A percentile compares a stretch with the other conserved stretches of the same genome.
Conservation (phyloP, 2,888 invertebrate genomes). For the Brenthis daphne region DNA sequence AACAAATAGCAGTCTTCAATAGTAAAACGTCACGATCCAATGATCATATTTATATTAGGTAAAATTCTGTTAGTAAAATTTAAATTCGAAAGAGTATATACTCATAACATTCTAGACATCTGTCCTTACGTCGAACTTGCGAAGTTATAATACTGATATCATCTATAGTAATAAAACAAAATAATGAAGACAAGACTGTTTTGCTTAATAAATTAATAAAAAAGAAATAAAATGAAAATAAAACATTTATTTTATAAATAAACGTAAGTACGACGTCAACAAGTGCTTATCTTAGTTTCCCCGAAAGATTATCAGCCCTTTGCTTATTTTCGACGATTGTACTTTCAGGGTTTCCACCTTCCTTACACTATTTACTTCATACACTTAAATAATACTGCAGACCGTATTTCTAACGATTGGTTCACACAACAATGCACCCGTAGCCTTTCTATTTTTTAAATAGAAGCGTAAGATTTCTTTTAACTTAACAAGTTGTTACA, state of each 20-base stretch:
- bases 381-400: conserved; percentile 30
- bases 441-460: background rate
- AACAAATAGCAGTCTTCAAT: conserved; percentile 52
- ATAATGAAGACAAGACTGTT: background rate
- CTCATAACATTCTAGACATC: background rate
- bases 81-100: conserved; percentile 52
- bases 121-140: background rate
- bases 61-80: conserved; percentile 42
- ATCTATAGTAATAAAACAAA: background rate
- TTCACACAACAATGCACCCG: background rate
- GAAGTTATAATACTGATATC: background rate
- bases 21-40: conserved; percentile 43
- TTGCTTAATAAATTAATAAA: conserved; percentile 1
- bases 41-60: conserved; percentile 36
- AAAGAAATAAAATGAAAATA: conserved; percentile 45
- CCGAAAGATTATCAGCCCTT: background rate
- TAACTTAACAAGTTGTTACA: too few relatives aligned
- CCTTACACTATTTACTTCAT: conserved; percentile 10
- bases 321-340: conserved; percentile 1
- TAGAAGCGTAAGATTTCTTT: background rate
- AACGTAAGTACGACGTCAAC: conserved; percentile 52
- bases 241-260: conserved; percentile 49
- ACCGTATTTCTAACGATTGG: background rate
- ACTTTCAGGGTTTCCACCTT: background rate
- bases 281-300: conserved; percentile 24